A percentile compares a stretch with the other conserved stretches of the same genome.
phyloP scores from a whole-genome alignment of 2,797 vertebrate species.

The Mormyrus hasselquistii region DNA sequence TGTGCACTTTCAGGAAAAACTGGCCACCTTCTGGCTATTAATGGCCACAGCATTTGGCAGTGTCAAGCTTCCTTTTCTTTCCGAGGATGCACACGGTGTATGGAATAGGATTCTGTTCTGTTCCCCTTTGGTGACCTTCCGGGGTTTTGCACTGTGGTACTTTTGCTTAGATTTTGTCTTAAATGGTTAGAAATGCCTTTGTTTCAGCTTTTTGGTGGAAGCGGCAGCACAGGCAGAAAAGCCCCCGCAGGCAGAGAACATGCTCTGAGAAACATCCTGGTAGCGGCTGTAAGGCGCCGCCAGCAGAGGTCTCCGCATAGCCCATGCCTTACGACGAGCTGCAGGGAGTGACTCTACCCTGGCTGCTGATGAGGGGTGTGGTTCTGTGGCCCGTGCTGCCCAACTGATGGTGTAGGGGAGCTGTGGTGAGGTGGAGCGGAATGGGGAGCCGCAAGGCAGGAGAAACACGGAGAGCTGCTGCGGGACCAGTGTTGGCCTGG shows the following conservation, averaged over 20 bases:
- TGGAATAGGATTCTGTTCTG: slow-evolving; percentile 53
- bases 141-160: slow-evolving; percentile 29
- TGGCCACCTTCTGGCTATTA: slow-evolving; percentile 62
- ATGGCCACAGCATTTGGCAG: slow-evolving; percentile 66
- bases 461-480: not conserved
- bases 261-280: not conserved
- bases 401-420: not conserved
- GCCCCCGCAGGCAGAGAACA: not conserved
- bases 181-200: slow-evolving; percentile 63
- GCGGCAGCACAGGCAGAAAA: slow-evolving; percentile 28
- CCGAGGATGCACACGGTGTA: slow-evolving; percentile 54
- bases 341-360: not conserved
- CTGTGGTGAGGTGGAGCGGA: not conserved
- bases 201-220: slow-evolving; percentile 57
- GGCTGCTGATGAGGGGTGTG: not conserved
- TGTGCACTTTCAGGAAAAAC: slow-evolving; percentile 39
- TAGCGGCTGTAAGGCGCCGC: not conserved
- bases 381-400: not conserved
- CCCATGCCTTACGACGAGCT: not conserved
- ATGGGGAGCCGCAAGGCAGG: slow-evolving; percentile 18
- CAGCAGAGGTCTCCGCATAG: not conserved
- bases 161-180: slow-evolving; percentile 48
- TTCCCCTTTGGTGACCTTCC: not conserved
- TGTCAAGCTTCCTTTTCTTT: slow-evolving; percentile 53
- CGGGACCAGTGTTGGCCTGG: not conserved